These are phyloP conservation scores for Verasper variegatus DNA, from an alignment of 2,113 vertebrate species.

Conservation along the genomic window DNA sequence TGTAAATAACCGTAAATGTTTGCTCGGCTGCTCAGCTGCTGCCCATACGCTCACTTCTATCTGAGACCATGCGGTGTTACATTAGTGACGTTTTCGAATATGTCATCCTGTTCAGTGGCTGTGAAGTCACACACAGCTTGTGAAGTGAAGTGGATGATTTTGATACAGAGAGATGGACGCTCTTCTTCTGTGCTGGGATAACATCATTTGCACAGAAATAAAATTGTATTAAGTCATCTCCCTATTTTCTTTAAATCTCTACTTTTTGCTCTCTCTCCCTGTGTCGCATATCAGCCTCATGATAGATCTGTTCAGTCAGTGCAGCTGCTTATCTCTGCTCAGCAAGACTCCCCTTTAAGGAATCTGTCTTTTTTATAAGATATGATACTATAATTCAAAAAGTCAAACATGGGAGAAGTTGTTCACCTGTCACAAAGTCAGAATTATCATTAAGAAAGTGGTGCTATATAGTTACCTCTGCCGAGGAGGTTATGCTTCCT, in stretches of 20 bases:
- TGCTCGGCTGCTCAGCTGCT: neutral
- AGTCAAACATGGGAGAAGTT: constrained; percentile 22
- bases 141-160: constrained; percentile 51
- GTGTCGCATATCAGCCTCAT: constrained; percentile 42
- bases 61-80: constrained; percentile 6
- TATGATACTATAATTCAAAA: constrained; percentile 35
- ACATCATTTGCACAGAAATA: constrained; percentile 42
- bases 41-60: constrained; percentile 12
- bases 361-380: constrained; percentile 35
- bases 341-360: constrained; percentile 29
- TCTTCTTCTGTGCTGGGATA: constrained; percentile 41
- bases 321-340: constrained; percentile 61
- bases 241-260: constrained; percentile 8
- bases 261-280: constrained; percentile 10
- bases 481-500: neutral
- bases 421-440: constrained; percentile 6
- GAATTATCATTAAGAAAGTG: constrained; percentile 18
- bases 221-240: constrained; percentile 35
- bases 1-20: neutral
- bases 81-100: constrained; percentile 53
- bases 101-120: constrained; percentile 48
- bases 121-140: constrained; percentile 38
- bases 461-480: neutral
- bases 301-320: constrained; percentile 65
- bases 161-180: constrained; percentile 54